Percentiles rank a stretch among this genome's conserved stretches.
Evolutionary conservation across 2,113 vertebrate genomes (phyloP).

Genomic region (Hiodon alosoides): DNA sequence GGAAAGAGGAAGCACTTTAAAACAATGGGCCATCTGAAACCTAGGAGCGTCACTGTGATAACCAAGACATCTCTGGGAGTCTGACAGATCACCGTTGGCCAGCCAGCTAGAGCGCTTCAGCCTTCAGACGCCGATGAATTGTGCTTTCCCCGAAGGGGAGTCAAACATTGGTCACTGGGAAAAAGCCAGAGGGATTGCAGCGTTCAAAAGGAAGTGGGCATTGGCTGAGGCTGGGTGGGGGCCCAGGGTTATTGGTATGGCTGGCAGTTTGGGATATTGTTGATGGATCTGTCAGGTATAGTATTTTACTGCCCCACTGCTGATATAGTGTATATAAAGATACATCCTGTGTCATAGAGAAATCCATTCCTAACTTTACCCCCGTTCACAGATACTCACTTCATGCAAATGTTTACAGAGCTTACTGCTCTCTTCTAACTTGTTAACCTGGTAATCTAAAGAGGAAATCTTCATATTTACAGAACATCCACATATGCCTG

Average conservation of each 20-base stretch:
- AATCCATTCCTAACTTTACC: constrained; percentile 13
- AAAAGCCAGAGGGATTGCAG: constrained; percentile 7
- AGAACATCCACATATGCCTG: not conserved
- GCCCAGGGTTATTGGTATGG: not conserved
- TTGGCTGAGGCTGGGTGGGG: constrained; percentile 8
- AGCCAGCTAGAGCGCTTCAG: constrained; percentile 6
- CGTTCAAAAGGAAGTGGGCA: not conserved
- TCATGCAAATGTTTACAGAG: not conserved
- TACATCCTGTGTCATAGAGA: not conserved
- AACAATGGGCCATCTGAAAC: constrained; percentile 50
- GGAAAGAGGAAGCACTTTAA: constrained; percentile 67
- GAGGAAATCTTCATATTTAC: not conserved
- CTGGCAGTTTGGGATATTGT: not conserved
- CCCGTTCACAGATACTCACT: constrained; percentile 25
- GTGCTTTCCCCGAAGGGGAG: constrained; percentile 32
- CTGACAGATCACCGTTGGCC: constrained; percentile 42
- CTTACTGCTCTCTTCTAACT: not conserved
- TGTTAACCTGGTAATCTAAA: constrained; percentile 15
- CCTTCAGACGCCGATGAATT: not conserved
- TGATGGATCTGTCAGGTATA: not conserved
- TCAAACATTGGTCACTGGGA: constrained; percentile 40
- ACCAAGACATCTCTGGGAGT: constrained; percentile 46
- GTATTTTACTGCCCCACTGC: not conserved
- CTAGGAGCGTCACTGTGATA: constrained; percentile 38
- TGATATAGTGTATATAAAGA: not conserved